Base-by-base conservation (phyloP, 2,113 vertebrate genomes). In the Empidonax alnorum region DNA sequence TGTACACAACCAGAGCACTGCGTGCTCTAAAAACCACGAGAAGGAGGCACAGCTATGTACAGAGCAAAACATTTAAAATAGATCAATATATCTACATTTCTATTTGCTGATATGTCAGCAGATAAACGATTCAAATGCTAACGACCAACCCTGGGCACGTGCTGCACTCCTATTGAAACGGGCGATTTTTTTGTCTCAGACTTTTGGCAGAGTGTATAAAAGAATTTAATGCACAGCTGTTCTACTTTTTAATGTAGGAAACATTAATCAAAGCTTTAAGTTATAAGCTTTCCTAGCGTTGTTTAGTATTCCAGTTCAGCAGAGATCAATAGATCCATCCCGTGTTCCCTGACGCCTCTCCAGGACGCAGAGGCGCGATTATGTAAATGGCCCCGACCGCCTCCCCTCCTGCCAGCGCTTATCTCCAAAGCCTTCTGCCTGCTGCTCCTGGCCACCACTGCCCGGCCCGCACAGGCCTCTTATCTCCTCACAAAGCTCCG, bases 371-470 rank as follows among this genome's bases (percentile, higher is more conserved):
- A 97, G 97, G 97, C 96, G 93, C 90, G 97, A 98, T 99, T 98
- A 98, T 99, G 98, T 97, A 98, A 98, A 99, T 98, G 91, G 65
- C 67, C 33, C 66, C 33, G 87, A 95, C 89, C 96, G 95, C 96
- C 96, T 98, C 94, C 94, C 84, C 97, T 97, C 84, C 95, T 95
- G 97, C 98, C 98, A 98, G 98, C 94, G 97, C 98, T 98, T 98
- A 98, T 99, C 98, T 98, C 97, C 98, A 97, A 96, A 98, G 98
- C 98, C 97, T 98, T 97, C 98, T 98, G 98, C 98, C 98, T 97
- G 97, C 98, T 97, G 98, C 98, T 98, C 68, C 95, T 95, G 97
- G 98, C 98, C 98, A 98, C 97, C 98, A 65, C 84, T 56, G 97
- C 97, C 92, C 96, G 56, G 92, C 97, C 85, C 75, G 96, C 97